Evolutionary conservation across 2,888 invertebrate genomes (phyloP).

Genomic region (Alitta virens): DNA sequence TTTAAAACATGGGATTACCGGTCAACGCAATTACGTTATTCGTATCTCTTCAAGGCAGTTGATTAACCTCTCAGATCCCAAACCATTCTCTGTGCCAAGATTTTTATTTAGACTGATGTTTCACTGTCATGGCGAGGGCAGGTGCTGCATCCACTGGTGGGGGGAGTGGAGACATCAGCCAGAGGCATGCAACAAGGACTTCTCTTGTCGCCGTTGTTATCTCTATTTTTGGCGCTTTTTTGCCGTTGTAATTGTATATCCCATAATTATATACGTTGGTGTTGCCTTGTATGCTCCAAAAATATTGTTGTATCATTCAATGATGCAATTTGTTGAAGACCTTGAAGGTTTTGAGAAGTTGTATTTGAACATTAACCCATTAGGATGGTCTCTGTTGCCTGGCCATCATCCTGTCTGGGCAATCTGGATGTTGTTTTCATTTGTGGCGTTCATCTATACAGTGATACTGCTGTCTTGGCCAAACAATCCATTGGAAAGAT

Average conservation of each 20-base stretch:
- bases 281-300: conserved; percentile 27
- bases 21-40: conserved; percentile 35
- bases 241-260: conserved; percentile 28
- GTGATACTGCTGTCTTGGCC: conserved; percentile 29
- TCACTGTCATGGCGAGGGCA: conserved; percentile 34
- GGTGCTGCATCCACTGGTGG: conserved; percentile 36
- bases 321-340: conserved; percentile 19
- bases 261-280: conserved; percentile 26
- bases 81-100: conserved; percentile 32
- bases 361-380: conserved; percentile 24
- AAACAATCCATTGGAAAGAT: conserved; percentile 30
- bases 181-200: conserved; percentile 17
- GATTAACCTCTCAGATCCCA: conserved; percentile 30
- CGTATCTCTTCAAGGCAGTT: conserved; percentile 32
- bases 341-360: conserved; percentile 11
- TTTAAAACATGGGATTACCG: conserved; percentile 34
- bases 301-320: conserved; percentile 20
- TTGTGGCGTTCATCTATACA: conserved; percentile 29
- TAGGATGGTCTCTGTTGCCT: conserved; percentile 24
- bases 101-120: conserved; percentile 28
- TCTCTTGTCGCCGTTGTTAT: conserved; percentile 24
- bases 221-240: conserved; percentile 26
- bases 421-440: conserved; percentile 30
- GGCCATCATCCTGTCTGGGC: conserved; percentile 14
- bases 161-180: conserved; percentile 32